A percentile compares a stretch with the other conserved stretches of the same genome.
These are phyloP conservation scores for Sialis lutaria DNA, from an alignment of 2,888 invertebrate species.

Conservation along the genomic window DNA sequence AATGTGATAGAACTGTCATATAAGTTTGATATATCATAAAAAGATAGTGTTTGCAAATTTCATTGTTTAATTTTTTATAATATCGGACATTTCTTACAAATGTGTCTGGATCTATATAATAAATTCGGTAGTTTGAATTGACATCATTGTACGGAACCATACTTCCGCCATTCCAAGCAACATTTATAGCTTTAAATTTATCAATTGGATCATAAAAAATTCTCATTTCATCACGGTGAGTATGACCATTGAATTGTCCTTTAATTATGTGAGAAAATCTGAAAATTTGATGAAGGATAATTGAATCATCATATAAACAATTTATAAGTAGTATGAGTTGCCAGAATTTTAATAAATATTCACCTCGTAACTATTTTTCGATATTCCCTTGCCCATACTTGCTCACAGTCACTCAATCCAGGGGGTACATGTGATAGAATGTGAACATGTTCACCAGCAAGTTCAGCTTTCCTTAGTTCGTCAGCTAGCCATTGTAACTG, in stretches of 20 bases:
- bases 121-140: slow-evolving; percentile 59
- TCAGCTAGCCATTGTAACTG: slow-evolving; percentile 70
- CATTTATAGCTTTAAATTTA: slow-evolving; percentile 36
- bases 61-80: slow-evolving; percentile 11
- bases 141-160: slow-evolving; percentile 38
- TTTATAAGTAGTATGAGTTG: background rate
- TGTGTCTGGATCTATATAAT: slow-evolving; percentile 40
- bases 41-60: too few relatives aligned
- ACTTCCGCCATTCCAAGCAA: slow-evolving; percentile 70
- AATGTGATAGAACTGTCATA: too few relatives aligned
- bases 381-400: slow-evolving; percentile 54
- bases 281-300: background rate
- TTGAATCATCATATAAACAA: background rate
- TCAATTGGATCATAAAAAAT: slow-evolving; percentile 43
- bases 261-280: slow-evolving; percentile 1
- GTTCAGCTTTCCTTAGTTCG: slow-evolving; percentile 55
- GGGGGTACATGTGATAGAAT: slow-evolving; percentile 21
- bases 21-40: too few relatives aligned
- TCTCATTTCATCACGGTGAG: slow-evolving; percentile 59
- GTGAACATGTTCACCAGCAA: slow-evolving; percentile 39
- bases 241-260: slow-evolving; percentile 28
- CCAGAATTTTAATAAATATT: too few relatives aligned
- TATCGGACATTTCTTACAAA: slow-evolving; percentile 28
- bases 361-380: slow-evolving; percentile 22
- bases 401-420: slow-evolving; percentile 37